Percentiles rank a stretch among this genome's conserved stretches.
These are phyloP conservation scores for Silurus meridionalis DNA, from an alignment of 2,113 vertebrate genomes.

Conservation along the genomic window DNA sequence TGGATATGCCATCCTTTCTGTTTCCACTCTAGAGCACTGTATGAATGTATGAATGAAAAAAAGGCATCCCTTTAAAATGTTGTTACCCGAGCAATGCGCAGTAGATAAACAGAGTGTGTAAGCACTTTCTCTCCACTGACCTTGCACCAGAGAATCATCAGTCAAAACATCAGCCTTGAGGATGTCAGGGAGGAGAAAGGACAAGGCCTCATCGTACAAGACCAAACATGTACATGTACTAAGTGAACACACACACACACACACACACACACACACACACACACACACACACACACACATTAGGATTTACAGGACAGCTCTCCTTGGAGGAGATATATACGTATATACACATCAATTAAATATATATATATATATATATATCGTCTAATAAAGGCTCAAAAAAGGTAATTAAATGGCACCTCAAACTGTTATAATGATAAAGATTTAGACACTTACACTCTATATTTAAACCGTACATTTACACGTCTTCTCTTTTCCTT, in stretches of 20 bases:
- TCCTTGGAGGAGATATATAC: background rate
- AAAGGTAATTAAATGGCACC: too few species aligned
- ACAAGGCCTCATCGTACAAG: conserved; percentile 38
- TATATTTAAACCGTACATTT: background rate
- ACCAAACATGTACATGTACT: background rate
- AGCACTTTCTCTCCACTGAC: background rate
- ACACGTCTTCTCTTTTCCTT: background rate
- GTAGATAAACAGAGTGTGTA: background rate
- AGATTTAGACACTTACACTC: background rate
- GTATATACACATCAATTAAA: too few species aligned
- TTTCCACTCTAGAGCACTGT: too few species aligned
- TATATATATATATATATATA: too few species aligned
- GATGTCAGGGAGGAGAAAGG: conserved; percentile 35
- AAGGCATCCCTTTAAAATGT: background rate
- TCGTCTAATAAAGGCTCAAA: too few species aligned
- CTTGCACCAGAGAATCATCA: conserved; percentile 14
- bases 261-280: background rate
- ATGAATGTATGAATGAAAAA: background rate
- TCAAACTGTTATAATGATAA: background rate
- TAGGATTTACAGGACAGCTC: background rate
- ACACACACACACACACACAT: background rate
- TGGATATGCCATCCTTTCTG: background rate
- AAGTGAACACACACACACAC: background rate
- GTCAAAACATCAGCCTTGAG: conserved; percentile 43
- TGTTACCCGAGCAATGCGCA: background rate